phyloP scores from a whole-genome alignment of 2,113 vertebrate species.

The Lepidothrix coronata region DNA sequence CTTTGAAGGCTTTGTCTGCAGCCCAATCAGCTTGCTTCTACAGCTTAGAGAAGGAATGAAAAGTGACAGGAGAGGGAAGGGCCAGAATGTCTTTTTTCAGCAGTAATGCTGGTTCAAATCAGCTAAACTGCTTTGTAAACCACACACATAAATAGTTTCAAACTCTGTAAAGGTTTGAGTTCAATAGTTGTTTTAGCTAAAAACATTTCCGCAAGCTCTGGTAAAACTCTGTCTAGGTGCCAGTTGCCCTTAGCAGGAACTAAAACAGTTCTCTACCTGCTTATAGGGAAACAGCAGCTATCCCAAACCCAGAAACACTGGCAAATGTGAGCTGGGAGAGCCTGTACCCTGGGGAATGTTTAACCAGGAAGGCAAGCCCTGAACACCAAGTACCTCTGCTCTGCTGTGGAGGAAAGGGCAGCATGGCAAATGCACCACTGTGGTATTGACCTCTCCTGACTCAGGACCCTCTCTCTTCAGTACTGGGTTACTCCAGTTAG shows the following conservation, averaged over 20 bases:
- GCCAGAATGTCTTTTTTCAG: neutral
- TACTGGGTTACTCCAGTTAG: neutral
- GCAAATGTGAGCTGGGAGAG: neutral
- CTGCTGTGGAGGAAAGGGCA: neutral
- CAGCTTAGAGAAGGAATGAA: neutral
- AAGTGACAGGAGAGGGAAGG: neutral
- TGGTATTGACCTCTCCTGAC: neutral
- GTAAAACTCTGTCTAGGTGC: neutral
- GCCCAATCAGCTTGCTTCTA: neutral
- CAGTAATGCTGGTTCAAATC: neutral
- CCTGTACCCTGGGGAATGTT: neutral
- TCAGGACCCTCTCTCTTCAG: accelerated
- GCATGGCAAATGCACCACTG: accelerated
- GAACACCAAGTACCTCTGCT: neutral
- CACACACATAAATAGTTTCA: neutral
- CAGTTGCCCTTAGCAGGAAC: neutral
- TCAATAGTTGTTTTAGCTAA: neutral
- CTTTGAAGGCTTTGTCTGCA: neutral
- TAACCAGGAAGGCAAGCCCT: neutral
- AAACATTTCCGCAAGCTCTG: neutral
- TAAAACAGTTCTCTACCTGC: neutral
- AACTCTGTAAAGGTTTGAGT: neutral
- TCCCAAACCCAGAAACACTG: neutral
- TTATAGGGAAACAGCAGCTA: neutral
- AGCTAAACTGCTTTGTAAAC: neutral